Percentiles rank a stretch among this genome's conserved stretches.
Conservation (phyloP, 2,888 invertebrate species). For the Sthenelais limicola region DNA sequence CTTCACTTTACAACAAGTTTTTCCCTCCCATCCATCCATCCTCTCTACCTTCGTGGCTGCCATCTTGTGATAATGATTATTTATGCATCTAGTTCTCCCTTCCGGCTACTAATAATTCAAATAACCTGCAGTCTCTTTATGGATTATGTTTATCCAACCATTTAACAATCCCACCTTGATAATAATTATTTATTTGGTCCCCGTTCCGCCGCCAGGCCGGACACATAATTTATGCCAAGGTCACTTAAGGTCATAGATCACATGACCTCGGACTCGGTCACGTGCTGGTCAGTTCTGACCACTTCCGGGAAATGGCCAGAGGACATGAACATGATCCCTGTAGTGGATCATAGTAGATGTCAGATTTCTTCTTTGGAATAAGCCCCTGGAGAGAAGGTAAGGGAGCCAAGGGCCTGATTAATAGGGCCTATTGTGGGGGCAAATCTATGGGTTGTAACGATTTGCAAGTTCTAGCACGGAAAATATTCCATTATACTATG, state of each 20-base stretch:
- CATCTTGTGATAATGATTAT: slow-evolving; percentile 30
- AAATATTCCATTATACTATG: too few relatives aligned
- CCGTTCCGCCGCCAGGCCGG: slow-evolving; percentile 8
- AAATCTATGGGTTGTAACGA: too few relatives aligned
- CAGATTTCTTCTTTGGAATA: too few relatives aligned
- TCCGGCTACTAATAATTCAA: slow-evolving; percentile 30
- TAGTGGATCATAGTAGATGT: slow-evolving; percentile 24
- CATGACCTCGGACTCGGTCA: slow-evolving; percentile 9
- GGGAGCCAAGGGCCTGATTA: too few relatives aligned
- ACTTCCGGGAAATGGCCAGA: slow-evolving; percentile 32
- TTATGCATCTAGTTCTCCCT: slow-evolving; percentile 1
- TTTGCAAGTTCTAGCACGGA: too few relatives aligned
- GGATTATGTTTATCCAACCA: slow-evolving; percentile 34
- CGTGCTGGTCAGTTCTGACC: slow-evolving; percentile 37
- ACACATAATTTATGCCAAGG: slow-evolving; percentile 29
- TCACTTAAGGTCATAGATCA: background rate
- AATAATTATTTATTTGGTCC: slow-evolving; percentile 37
- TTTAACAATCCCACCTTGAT: slow-evolving; percentile 36
- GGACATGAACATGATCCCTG: slow-evolving; percentile 23
- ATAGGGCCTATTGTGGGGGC: too few relatives aligned
- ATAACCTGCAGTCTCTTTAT: slow-evolving; percentile 26
- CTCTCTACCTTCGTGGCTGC: too few relatives aligned
- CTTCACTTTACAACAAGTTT: too few relatives aligned
- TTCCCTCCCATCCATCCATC: too few relatives aligned
- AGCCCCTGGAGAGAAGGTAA: too few relatives aligned